Base-by-base conservation (phyloP, 2,113 vertebrate species). In the Hippolais icterina region DNA sequence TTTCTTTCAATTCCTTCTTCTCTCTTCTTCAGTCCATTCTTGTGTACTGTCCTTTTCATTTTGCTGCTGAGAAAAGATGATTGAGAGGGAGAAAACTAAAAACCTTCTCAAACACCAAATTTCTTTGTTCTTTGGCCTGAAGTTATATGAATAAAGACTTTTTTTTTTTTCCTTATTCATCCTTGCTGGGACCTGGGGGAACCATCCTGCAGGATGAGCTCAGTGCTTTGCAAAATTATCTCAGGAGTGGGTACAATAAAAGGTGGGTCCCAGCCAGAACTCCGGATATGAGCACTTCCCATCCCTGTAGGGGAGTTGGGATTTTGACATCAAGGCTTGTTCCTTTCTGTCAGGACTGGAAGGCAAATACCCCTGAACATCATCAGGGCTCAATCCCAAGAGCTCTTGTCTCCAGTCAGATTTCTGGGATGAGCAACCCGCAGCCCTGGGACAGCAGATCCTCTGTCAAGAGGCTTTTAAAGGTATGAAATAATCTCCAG, bases 261-360 rank as follows among this genome's bases (percentile, higher is more conserved):
- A 95, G 59, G 85, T 89, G 93, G 78, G 93, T 47, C 63, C 39
- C 94, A 95, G 95, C 87, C 95, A 96, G 92, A 42, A 12, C 87
- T 86, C 79, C 39, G 42, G 95, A 91, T 90, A 90, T 63, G 68
- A 96, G 52, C 64, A 31, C 33, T 66, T 94, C 54, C 90, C 83
- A 94, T 41, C 93, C 92, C 96, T 92, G 71, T 17, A 91, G 94
- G 92, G 82, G 24, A 95, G 68, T 11, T 68, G 1, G 24, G 75
- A 80, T 97, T 96, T 85, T 90, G 0, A 94, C 96, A 95, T 19
- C 9, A 0, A 50, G 84, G 84, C 87, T 94, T 90, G 87, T 88
- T 91, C 65, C 75, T 65, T 15, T 63, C 87, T 91, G 84, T 59
- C 25, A 25, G 75, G 46, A 63, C 87, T 94, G 78, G 89, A 70